These are phyloP conservation scores for Protosalanx chinensis DNA, from an alignment of 2,797 vertebrate species.

Conservation along the genomic window DNA sequence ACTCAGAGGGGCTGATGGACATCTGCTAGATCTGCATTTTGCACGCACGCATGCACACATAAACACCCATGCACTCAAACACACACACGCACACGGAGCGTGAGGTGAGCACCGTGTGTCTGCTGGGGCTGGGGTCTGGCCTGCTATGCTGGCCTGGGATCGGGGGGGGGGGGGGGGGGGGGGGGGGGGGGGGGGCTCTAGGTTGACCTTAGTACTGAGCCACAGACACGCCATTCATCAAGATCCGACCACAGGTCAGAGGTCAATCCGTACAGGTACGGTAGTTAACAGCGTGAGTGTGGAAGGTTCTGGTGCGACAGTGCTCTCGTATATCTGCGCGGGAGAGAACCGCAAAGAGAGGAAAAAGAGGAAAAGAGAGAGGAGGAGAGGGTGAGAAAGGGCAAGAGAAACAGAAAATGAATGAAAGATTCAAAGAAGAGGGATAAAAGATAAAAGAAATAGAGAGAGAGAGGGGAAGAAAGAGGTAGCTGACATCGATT, in stretches of 20 bases:
- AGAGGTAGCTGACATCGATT: not conserved
- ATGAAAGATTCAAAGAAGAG: not conserved
- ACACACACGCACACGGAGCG: not conserved
- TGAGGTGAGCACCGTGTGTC: not conserved
- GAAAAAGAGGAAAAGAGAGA: not conserved
- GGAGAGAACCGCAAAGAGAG: not conserved
- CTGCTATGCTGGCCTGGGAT: no score
- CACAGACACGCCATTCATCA: constrained; percentile 1
- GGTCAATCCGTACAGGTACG: no score
- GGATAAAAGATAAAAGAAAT: not conserved
- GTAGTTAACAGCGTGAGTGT: no score
- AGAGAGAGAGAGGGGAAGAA: not conserved
- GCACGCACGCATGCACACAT: not conserved
- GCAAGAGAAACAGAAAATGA: not conserved
- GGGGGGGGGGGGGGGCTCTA: no score
- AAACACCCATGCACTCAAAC: not conserved
- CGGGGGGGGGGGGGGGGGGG: no score
- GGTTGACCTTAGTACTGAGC: no score
- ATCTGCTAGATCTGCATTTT: constrained; percentile 10
- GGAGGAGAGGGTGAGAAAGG: not conserved
- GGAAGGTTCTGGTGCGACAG: not conserved
- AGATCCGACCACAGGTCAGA: no score
- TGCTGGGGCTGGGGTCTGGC: no score
- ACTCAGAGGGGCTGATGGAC: constrained; percentile 38
- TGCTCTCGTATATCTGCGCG: not conserved